phyloP scores from a whole-genome alignment of 2,113 vertebrate genomes.

The Cebus imitator region DNA sequence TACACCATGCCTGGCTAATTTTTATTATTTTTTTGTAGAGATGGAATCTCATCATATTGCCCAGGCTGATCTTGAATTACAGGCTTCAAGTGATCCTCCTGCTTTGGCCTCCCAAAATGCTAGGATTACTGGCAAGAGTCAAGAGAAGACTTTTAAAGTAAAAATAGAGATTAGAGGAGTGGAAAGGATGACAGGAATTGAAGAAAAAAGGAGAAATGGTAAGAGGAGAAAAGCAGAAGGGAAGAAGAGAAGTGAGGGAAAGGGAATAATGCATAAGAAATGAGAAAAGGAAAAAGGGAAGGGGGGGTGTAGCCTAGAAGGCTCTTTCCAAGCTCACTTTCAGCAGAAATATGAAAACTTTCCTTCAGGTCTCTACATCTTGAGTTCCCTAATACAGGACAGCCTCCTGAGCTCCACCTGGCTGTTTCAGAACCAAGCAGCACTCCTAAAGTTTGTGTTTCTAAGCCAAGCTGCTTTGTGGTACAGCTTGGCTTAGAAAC shows the following conservation, averaged over 20 bases:
- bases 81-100: too few relatives aligned
- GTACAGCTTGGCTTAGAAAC: neutral
- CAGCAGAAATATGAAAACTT: neutral
- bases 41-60: too few relatives aligned
- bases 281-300: neutral
- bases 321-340: neutral
- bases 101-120: too few relatives aligned
- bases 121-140: too few relatives aligned
- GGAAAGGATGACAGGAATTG: neutral
- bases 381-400: neutral
- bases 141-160: neutral
- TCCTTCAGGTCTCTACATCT: neutral
- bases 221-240: neutral
- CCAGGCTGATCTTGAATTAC: too few relatives aligned
- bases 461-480: neutral
- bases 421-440: neutral
- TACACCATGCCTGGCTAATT: too few relatives aligned
- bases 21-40: too few relatives aligned
- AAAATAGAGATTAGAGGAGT: neutral
- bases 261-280: neutral
- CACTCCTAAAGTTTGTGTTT: too few relatives aligned
- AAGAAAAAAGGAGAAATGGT: neutral
- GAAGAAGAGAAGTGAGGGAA: neutral
- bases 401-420: neutral
- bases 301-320: neutral